Conservation (phyloP, 2,888 invertebrate species). For the Capitulum mitella region DNA sequence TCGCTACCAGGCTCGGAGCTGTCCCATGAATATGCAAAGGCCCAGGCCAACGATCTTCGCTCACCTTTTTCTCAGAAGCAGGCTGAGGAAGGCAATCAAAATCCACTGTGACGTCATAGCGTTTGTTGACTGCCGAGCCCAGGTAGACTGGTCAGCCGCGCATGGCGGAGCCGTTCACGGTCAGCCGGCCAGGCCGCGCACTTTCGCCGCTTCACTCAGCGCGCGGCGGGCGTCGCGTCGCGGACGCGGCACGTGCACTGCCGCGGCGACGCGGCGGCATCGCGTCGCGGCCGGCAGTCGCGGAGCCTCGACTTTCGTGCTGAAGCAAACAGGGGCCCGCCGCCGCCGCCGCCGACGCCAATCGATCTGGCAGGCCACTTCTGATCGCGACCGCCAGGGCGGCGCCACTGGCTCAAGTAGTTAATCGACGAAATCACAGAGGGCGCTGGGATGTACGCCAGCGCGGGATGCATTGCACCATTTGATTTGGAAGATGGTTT, state of each 20-base stretch:
- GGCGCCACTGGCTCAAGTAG: neutral
- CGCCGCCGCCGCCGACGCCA: neutral
- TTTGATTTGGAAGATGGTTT: too few relatives aligned
- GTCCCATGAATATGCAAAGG: too few relatives aligned
- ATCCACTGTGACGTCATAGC: neutral
- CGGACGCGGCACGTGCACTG: too few relatives aligned
- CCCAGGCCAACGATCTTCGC: too few relatives aligned
- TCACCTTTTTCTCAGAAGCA: neutral
- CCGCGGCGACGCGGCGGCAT: neutral
- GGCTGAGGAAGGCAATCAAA: neutral
- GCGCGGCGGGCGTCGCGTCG: too few relatives aligned
- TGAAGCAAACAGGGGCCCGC: neutral
- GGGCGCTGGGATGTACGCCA: neutral
- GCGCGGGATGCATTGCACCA: neutral
- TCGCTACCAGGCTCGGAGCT: too few relatives aligned
- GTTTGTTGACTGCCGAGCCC: neutral
- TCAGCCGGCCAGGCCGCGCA: neutral
- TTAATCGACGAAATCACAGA: neutral
- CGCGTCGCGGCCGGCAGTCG: neutral
- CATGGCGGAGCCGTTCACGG: neutral
- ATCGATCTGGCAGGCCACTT: neutral
- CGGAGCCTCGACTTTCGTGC: neutral
- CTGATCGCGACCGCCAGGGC: neutral
- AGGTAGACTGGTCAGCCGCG: neutral
- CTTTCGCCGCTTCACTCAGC: too few relatives aligned